Evolutionary conservation across 2,888 invertebrate genomes (phyloP).

Genomic region (Drosophila suboccidentalis): DNA sequence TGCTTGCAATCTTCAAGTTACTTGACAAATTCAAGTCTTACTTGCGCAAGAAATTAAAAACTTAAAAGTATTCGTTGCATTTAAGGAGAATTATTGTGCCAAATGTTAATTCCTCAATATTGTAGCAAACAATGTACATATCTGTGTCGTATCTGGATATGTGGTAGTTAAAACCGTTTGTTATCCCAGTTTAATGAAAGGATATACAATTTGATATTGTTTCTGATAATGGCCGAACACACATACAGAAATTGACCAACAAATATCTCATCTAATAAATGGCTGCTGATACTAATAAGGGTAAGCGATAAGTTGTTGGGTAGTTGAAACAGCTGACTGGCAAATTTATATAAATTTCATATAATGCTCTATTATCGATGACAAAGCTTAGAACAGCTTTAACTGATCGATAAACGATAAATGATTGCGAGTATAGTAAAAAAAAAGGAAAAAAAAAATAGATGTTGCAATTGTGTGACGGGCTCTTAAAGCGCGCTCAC

Average conservation of each 20-base stretch:
- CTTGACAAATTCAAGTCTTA: not conserved
- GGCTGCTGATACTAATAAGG: not conserved
- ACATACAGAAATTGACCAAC: not conserved
- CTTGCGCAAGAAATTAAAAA: no score
- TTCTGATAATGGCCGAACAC: not conserved
- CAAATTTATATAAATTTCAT: conserved; percentile 9
- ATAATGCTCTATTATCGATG: conserved; percentile 4
- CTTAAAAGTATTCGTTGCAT: no score
- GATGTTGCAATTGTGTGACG: conserved; percentile 4
- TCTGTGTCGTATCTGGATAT: not conserved
- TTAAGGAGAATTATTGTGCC: no score
- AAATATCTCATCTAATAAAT: conserved; percentile 12
- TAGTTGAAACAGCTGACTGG: conserved; percentile 11
- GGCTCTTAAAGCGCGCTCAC: conserved; percentile 20
- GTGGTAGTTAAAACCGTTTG: not conserved
- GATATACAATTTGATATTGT: conserved; percentile 7
- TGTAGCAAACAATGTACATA: no score
- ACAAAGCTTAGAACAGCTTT: not conserved
- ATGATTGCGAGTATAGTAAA: not conserved
- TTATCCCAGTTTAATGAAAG: not conserved
- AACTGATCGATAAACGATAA: conserved; percentile 26
- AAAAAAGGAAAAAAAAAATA: not conserved
- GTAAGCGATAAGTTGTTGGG: conserved; percentile 1
- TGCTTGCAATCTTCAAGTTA: not conserved
- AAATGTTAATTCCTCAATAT: no score